Conservation (phyloP, 2,888 invertebrate species). For the Spilarctia lutea region DNA sequence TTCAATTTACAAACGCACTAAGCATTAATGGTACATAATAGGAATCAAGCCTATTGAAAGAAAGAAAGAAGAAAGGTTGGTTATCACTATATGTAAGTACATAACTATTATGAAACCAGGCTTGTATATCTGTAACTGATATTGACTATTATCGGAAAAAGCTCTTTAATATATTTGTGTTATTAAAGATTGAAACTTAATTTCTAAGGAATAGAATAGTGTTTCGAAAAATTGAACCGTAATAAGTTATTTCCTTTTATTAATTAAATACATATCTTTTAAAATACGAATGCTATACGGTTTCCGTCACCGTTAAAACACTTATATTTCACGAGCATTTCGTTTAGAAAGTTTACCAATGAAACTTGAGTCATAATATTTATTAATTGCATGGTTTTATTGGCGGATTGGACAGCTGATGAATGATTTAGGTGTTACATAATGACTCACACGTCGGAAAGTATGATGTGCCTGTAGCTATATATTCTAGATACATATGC, state of each 20-base stretch:
- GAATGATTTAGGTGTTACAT: constrained; percentile 41
- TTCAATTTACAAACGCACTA: no score
- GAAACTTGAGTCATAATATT: constrained; percentile 44
- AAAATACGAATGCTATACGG: not conserved
- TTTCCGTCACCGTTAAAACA: constrained; percentile 11
- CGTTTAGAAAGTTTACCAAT: constrained; percentile 44
- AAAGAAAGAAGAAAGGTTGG: no score
- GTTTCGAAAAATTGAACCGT: not conserved
- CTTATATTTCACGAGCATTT: constrained; percentile 17
- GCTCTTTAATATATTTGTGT: not conserved
- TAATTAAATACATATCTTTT: constrained; percentile 4
- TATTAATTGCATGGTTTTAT: constrained; percentile 32
- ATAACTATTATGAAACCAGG: no score
- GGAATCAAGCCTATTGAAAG: no score
- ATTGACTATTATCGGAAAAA: no score
- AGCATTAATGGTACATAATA: no score
- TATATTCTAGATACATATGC: no score
- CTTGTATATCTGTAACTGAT: no score
- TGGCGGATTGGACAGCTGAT: constrained; percentile 36
- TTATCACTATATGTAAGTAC: no score
- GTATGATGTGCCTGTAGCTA: constrained; percentile 6
- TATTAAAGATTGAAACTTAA: not conserved
- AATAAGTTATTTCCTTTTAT: not conserved
- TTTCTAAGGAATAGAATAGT: not conserved
- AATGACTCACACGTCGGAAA: constrained; percentile 30